A percentile compares a stretch with the other conserved stretches of the same genome.
Conservation (phyloP, 2,113 vertebrate species). For the Lepisosteus osseus region DNA sequence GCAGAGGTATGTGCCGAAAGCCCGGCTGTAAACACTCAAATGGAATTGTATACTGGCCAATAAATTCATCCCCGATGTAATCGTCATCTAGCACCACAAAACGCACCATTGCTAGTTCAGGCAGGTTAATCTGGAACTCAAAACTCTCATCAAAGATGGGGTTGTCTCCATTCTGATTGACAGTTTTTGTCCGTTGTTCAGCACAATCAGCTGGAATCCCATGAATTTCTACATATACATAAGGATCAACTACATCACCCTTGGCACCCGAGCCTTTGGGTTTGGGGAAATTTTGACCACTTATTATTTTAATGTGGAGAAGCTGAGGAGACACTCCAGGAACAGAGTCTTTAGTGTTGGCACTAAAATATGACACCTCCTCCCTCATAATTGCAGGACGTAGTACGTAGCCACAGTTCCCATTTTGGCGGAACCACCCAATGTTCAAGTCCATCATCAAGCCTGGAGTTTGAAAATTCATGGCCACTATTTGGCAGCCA, state of each 20-base stretch:
- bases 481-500: constrained; percentile 94
- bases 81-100: constrained; percentile 96
- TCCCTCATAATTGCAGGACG: constrained; percentile 96
- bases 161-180: constrained; percentile 92
- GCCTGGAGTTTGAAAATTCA: constrained; percentile 97
- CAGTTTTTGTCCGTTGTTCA: constrained; percentile 92
- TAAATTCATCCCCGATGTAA: constrained; percentile 96
- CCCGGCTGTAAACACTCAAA: constrained; percentile 96
- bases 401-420: constrained; percentile 91
- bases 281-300: constrained; percentile 95
- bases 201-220: constrained; percentile 95
- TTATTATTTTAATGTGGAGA: constrained; percentile 95
- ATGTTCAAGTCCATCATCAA: constrained; percentile 98
- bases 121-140: constrained; percentile 96
- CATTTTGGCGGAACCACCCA: constrained; percentile 95
- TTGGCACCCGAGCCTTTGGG: constrained; percentile 97
- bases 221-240: constrained; percentile 95
- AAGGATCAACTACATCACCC: constrained; percentile 94
- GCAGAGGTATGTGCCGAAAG: constrained; percentile 88
- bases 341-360: constrained; percentile 94
- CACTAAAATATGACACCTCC: constrained; percentile 94
- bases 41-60: constrained; percentile 94
- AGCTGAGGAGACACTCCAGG: constrained; percentile 95
- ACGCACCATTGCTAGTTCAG: constrained; percentile 93
- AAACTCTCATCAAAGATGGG: constrained; percentile 97